phyloP scores from a whole-genome alignment of 2,797 vertebrate genomes.

The Lepus oiostolus region DNA sequence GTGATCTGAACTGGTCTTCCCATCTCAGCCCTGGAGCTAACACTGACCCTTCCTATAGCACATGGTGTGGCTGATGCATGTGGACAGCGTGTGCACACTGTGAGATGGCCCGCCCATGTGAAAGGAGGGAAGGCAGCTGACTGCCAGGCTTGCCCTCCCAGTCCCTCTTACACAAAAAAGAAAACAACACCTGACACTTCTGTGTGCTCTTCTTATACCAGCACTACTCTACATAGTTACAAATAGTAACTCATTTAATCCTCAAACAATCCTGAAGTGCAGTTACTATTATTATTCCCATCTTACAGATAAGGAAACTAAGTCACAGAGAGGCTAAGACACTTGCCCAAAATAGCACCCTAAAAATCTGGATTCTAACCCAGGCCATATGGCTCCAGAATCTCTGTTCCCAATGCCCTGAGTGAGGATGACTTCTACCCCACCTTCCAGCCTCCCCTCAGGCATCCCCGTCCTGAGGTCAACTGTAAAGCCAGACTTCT shows the following conservation, averaged over 20 bases:
- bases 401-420: not conserved
- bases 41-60: not conserved
- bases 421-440: not conserved
- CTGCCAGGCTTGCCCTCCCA: not conserved
- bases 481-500: not conserved
- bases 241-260: not conserved
- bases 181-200: not conserved
- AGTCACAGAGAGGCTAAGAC: not conserved
- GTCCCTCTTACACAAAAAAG: not conserved
- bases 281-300: not conserved
- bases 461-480: too few relatives aligned
- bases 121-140: not conserved
- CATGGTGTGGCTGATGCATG: not conserved
- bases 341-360: not conserved
- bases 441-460: not conserved
- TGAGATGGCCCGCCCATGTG: not conserved
- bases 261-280: not conserved
- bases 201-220: not conserved
- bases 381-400: not conserved
- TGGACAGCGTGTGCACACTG: not conserved
- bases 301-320: conserved; percentile 6
- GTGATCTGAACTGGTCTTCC: not conserved
- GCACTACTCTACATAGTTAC: not conserved
- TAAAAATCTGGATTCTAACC: not conserved
- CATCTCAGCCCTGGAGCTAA: not conserved